These are phyloP conservation scores for Cyphomyrus discorhynchus DNA, from an alignment of 2,113 vertebrate genomes.

Conservation along the genomic window DNA sequence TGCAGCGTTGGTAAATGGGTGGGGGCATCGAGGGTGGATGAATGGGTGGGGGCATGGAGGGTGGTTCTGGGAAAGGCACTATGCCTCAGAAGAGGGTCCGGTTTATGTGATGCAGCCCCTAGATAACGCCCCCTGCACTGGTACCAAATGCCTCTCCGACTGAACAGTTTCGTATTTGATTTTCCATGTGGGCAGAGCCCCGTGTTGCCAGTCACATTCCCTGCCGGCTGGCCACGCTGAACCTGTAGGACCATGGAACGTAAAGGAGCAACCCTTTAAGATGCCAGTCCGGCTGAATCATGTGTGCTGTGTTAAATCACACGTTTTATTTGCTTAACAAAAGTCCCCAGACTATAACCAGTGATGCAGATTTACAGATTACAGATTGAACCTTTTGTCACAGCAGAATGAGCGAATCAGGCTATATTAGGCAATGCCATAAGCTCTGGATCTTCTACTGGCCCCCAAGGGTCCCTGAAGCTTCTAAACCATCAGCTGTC, in stretches of 20 bases:
- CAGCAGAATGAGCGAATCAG: background rate
- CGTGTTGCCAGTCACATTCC: slow-evolving; percentile 26
- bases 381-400: background rate
- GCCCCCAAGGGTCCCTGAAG: background rate
- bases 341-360: background rate
- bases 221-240: slow-evolving; percentile 9
- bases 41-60: background rate
- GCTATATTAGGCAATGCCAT: background rate
- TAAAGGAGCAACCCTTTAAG: background rate
- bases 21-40: background rate
- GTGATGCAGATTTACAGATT: background rate
- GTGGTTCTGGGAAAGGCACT: slow-evolving; percentile 21
- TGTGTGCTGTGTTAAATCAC: background rate
- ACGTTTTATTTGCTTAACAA: background rate
- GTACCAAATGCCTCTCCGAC: background rate
- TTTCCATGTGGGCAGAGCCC: slow-evolving; percentile 16
- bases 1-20: too few relatives aligned
- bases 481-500: background rate
- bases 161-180: slow-evolving; percentile 5
- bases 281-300: background rate
- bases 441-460: background rate
- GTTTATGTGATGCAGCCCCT: slow-evolving; percentile 17
- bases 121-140: slow-evolving; percentile 12
- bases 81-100: background rate
- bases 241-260: background rate